Evolutionary conservation across 2,797 vertebrate genomes (phyloP).

Genomic region (Benthosema pterotum): DNA sequence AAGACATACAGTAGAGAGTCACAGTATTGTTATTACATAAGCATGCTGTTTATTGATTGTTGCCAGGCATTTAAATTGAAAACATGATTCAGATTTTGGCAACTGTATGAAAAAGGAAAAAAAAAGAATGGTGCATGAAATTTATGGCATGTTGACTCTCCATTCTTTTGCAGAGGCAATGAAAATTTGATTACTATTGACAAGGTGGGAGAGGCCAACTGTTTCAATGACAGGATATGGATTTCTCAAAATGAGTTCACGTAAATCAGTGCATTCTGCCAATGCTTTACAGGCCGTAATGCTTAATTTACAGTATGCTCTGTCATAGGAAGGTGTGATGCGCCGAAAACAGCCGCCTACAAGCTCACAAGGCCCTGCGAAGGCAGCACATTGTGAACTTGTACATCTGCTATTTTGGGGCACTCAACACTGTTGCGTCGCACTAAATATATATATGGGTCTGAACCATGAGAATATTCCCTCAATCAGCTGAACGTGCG

Average conservation of each 20-base stretch:
- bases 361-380: too few relatives aligned
- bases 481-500: slow-evolving; percentile 38
- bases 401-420: too few relatives aligned
- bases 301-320: too few relatives aligned
- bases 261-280: slow-evolving; percentile 64
- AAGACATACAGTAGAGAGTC: neutral
- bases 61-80: slow-evolving; percentile 37
- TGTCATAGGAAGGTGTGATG: too few relatives aligned
- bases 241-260: slow-evolving; percentile 68
- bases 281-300: slow-evolving; percentile 43
- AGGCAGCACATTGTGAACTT: too few relatives aligned
- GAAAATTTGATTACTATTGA: slow-evolving; percentile 62
- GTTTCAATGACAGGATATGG: slow-evolving; percentile 71
- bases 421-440: too few relatives aligned
- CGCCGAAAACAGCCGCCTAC: too few relatives aligned
- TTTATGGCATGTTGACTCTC: slow-evolving; percentile 53
- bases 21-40: neutral
- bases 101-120: slow-evolving; percentile 21
- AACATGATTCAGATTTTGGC: slow-evolving; percentile 8
- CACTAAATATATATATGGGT: too few relatives aligned
- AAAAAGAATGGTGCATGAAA: slow-evolving; percentile 16
- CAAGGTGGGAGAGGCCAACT: slow-evolving; percentile 44
- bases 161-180: slow-evolving; percentile 46
- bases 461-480: slow-evolving; percentile 32
- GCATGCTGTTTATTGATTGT: slow-evolving; percentile 10